Percentiles rank a stretch among this genome's conserved stretches.
Conservation (phyloP, 2,888 invertebrate species). For the Nymphalis c-album region DNA sequence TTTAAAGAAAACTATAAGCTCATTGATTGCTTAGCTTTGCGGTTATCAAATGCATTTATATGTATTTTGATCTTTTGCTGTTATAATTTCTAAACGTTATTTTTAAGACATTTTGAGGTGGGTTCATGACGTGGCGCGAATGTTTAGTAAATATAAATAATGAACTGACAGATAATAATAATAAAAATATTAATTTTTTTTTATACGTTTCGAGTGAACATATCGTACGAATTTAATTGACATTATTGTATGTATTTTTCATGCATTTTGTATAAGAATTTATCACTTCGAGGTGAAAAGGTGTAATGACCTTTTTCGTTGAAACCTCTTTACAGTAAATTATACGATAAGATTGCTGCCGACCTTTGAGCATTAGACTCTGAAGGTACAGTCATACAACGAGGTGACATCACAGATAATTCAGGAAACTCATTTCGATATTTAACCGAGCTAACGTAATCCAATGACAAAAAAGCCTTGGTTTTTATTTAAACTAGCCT, state of each 20-base stretch:
- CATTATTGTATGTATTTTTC: neutral
- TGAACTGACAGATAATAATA: too few species aligned
- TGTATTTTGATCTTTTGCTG: too few species aligned
- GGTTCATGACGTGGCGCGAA: neutral
- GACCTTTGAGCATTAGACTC: constrained; percentile 21
- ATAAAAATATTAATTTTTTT: too few species aligned
- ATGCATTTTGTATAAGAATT: neutral
- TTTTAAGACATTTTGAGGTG: too few species aligned
- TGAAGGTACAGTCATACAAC: neutral
- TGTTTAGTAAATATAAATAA: neutral
- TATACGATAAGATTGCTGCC: constrained; percentile 23
- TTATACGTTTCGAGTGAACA: too few species aligned
- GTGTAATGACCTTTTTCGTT: constrained; percentile 8
- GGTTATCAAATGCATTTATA: neutral
- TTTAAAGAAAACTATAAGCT: neutral
- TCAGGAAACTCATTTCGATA: constrained; percentile 11
- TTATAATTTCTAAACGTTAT: too few species aligned
- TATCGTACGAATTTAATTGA: neutral
- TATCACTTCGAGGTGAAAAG: neutral
- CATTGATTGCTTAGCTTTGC: neutral
- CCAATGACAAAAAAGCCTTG: neutral
- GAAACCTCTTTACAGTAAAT: constrained; percentile 4
- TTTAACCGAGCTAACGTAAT: constrained; percentile 5
- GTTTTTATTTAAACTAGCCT: neutral
- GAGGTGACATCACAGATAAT: constrained; percentile 16